These are phyloP conservation scores for mouse (Mus musculus) DNA, from an alignment of 2,113 vertebrate genomes.

Conservation along the genomic window DNA sequence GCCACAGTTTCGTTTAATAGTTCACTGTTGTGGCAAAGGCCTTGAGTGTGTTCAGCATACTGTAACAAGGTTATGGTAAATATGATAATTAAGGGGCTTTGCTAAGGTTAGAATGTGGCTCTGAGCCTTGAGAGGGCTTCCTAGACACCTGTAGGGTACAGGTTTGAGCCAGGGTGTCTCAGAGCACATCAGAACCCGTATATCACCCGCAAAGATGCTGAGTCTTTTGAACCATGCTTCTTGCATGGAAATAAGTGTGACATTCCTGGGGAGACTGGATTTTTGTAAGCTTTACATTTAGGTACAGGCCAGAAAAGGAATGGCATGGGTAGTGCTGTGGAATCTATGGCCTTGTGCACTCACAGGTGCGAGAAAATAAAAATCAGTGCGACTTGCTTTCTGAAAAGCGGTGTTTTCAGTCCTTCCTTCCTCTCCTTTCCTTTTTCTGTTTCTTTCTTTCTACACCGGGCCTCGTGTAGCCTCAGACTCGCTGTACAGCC, in stretches of 20 bases:
- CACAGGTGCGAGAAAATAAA: constrained; percentile 32
- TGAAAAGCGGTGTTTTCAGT: neutral
- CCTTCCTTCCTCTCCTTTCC: neutral
- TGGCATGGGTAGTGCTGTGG: neutral
- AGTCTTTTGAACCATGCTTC: constrained; percentile 24
- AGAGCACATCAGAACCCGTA: neutral
- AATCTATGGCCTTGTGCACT: neutral
- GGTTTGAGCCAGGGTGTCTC: neutral
- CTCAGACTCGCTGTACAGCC: neutral
- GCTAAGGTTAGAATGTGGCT: neutral
- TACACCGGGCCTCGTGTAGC: neutral
- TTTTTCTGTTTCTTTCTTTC: neutral
- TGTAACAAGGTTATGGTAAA: neutral
- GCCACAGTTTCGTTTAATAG: neutral
- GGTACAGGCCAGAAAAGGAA: neutral
- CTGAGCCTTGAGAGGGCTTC: neutral
- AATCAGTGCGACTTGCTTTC: neutral
- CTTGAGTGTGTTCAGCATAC: neutral
- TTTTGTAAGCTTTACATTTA: constrained; percentile 8
- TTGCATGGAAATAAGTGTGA: neutral
- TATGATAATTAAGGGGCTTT: neutral
- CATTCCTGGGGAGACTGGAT: neutral
- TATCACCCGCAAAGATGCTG: neutral
- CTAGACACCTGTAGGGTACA: neutral
- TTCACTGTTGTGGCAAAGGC: neutral